Evolutionary conservation across 2,888 invertebrate genomes (phyloP).

Genomic region (Melanostoma mellinum): DNA sequence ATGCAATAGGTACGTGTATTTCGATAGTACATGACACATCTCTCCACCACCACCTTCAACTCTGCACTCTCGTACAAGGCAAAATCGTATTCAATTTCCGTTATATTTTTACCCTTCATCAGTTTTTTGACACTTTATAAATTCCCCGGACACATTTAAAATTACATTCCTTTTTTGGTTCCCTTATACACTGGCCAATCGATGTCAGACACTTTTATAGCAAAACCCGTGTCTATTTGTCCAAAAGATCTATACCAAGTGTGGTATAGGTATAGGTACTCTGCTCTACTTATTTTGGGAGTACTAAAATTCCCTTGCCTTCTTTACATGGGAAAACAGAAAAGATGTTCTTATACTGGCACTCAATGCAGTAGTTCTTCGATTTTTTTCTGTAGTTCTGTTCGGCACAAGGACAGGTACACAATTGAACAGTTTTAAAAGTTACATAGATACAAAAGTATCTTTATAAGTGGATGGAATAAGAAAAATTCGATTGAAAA

Average conservation of each 20-base stretch:
- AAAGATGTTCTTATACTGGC: constrained; percentile 24
- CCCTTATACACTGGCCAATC: constrained; percentile 61
- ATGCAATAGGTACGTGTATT: neutral
- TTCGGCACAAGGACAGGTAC: constrained; percentile 60
- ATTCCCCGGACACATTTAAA: constrained; percentile 82
- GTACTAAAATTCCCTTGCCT: constrained; percentile 67
- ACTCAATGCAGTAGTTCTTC: constrained; percentile 44
- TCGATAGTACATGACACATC: constrained; percentile 7
- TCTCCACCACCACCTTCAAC: constrained; percentile 2
- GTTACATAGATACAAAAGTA: constrained; percentile 24
- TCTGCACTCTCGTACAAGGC: neutral
- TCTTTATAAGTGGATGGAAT: constrained; percentile 7
- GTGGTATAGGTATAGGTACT: neutral
- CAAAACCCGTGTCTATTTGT: neutral
- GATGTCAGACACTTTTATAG: constrained; percentile 31
- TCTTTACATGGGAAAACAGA: constrained; percentile 36
- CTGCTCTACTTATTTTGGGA: constrained; percentile 43
- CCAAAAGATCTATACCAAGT: neutral
- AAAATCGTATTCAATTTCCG: constrained; percentile 60
- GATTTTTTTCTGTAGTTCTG: neutral
- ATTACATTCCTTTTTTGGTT: constrained; percentile 78
- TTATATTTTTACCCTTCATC: constrained; percentile 64
- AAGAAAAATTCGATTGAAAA: constrained; percentile 55
- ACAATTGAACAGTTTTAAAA: constrained; percentile 40
- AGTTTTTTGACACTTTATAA: constrained; percentile 75